Evolutionary conservation across 2,888 invertebrate genomes (phyloP), one percentile per base, ranked within the genome.

Genomic region (Hartigia nigra): DNA sequence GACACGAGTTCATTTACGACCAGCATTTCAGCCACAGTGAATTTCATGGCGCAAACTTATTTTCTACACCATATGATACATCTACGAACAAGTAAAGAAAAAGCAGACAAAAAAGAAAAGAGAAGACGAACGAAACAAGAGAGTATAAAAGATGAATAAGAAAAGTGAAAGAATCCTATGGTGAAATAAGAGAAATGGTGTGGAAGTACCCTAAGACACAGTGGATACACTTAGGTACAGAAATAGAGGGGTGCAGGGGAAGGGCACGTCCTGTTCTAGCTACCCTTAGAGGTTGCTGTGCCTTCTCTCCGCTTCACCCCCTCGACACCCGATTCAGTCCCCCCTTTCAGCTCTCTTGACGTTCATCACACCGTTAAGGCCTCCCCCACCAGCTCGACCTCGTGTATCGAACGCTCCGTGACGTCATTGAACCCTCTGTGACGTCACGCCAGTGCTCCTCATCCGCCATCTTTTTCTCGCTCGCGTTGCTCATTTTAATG

Each of bases 371-470:
- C 75, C 78, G 37, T 55, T 55, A 55, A 55, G 23, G 23, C 81
- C 72, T 76, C 77, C 39, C 79, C 76, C 76, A 78, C 74, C 80
- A 76, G 75, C 23, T 37, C 75, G 70, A 74, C 78, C 78, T 76
- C 82, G 84, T 86, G 87, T 90, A 90, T 90, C 90, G 90, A 90
- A 87, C 90, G 89, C 81, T 79, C 82, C 77, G 84, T 90, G 90
- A 90, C 90, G 90, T 90, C 90, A 90, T 84, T 86, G 86, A 88
- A 88, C 85, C 83, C 84, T 86, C 84, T 80, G 86, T 89, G 90
- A 90, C 90, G 90, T 90, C 90, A 87, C 82, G 81, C 76, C 86
- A 86, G 85, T 11, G 87, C 80, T 79, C 80, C 86, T 87, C 87
- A 86, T 75, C 79, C 76, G n/a, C 74, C 5, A 55, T 55, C 23